Percentiles rank a stretch among this genome's conserved stretches.
Conservation (phyloP, 1,140 invertebrate species). For the Pseudomyrmex flavicornis region DNA sequence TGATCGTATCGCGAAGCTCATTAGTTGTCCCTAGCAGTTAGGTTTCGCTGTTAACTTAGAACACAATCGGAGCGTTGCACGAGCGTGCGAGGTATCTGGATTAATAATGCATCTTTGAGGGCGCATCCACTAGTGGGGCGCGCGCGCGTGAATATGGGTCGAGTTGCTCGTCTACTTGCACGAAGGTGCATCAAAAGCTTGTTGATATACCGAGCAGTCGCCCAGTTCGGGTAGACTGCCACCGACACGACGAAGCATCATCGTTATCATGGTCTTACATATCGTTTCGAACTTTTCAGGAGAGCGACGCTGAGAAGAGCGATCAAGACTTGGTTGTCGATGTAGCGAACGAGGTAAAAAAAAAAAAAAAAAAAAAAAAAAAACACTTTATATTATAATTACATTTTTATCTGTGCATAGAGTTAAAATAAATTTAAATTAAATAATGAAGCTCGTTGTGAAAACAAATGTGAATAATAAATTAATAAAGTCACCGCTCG, state of each 20-base stretch:
- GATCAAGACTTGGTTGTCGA: constrained; percentile 96
- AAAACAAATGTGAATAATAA: too few relatives aligned
- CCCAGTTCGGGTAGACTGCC: constrained; percentile 5
- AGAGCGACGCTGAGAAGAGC: constrained; percentile 92
- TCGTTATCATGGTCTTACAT: constrained; percentile 36
- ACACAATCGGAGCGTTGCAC: constrained; percentile 66
- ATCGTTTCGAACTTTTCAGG: constrained; percentile 84
- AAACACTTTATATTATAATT: not conserved
- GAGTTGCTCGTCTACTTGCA: constrained; percentile 53
- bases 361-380: too few relatives aligned
- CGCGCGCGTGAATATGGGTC: constrained; percentile 62
- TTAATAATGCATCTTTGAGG: constrained; percentile 74
- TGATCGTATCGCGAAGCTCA: constrained; percentile 32
- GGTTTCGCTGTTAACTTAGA: constrained; percentile 72
- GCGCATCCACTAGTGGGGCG: constrained; percentile 56
- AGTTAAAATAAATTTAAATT: too few relatives aligned
- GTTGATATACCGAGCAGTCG: constrained; percentile 23
- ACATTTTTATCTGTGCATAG: not conserved
- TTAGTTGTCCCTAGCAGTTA: constrained; percentile 44
- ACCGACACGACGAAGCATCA: not conserved
- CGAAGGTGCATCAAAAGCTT: constrained; percentile 41
- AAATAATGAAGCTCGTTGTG: too few relatives aligned
- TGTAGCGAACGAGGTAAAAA: constrained; percentile 92
- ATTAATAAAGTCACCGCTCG: too few relatives aligned
- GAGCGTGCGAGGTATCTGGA: constrained; percentile 63